Evolutionary conservation across 1,140 invertebrate species (phyloP).

Genomic region (Stegodyphus dumicola): DNA sequence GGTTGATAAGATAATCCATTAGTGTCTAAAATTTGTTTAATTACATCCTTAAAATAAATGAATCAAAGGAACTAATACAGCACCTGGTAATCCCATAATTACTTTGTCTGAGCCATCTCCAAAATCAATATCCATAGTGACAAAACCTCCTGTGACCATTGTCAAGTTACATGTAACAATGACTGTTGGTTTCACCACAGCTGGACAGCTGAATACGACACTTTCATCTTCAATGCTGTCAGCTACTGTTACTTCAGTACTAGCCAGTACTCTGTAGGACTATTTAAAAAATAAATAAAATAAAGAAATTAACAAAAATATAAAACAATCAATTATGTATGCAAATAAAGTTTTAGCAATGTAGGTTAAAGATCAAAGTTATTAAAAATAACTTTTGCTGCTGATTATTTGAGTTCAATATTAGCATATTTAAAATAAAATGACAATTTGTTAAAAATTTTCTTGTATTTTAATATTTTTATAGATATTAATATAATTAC

Average conservation of each 20-base stretch:
- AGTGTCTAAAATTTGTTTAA: too few relatives aligned
- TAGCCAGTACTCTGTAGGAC: slow-evolving; percentile 50
- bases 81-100: slow-evolving; percentile 62
- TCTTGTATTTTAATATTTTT: too few relatives aligned
- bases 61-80: not conserved
- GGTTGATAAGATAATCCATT: too few relatives aligned
- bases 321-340: too few relatives aligned
- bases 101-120: slow-evolving; percentile 56
- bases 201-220: slow-evolving; percentile 61
- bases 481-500: too few relatives aligned
- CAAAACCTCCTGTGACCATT: slow-evolving; percentile 52
- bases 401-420: not conserved
- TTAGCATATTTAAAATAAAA: not conserved
- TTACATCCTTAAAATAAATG: too few relatives aligned
- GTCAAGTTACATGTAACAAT: slow-evolving; percentile 61
- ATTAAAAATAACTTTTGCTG: not conserved
- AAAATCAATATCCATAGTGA: slow-evolving; percentile 62
- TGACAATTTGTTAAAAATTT: not conserved
- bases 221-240: slow-evolving; percentile 54
- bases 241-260: slow-evolving; percentile 57
- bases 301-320: not conserved
- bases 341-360: too few relatives aligned
- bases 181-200: slow-evolving; percentile 63
- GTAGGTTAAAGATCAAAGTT: too few relatives aligned
- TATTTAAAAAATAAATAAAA: not conserved